These are phyloP conservation scores for Limnothrissa miodon DNA, from an alignment of 2,113 vertebrate species.

Conservation along the genomic window DNA sequence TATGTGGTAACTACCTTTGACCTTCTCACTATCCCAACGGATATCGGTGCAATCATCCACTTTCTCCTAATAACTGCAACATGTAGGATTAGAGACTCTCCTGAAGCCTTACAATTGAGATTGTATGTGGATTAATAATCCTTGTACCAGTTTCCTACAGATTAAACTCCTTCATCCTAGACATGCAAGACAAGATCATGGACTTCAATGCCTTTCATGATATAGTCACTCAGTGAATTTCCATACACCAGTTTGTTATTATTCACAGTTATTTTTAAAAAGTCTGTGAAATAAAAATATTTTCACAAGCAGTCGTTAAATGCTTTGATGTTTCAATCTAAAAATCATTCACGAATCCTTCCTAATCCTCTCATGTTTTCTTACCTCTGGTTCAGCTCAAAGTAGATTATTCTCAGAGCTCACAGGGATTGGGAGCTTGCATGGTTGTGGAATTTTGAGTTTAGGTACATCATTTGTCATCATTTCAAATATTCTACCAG, in stretches of 20 bases:
- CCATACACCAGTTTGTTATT: neutral
- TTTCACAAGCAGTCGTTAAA: neutral
- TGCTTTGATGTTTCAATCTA: slow-evolving; percentile 31
- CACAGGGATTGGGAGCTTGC: slow-evolving; percentile 29
- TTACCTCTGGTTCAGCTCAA: slow-evolving; percentile 42
- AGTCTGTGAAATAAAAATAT: neutral
- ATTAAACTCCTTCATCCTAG: slow-evolving; percentile 51
- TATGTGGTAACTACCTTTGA: slow-evolving; percentile 10
- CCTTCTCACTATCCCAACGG: slow-evolving; percentile 28
- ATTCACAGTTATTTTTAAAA: neutral
- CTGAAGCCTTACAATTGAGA: slow-evolving; percentile 63
- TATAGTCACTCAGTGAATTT: neutral
- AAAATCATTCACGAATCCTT: slow-evolving; percentile 46
- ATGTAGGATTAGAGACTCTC: slow-evolving; percentile 44
- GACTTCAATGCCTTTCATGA: neutral
- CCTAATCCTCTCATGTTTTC: slow-evolving; percentile 65
- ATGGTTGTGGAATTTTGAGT: rapidly evolving
- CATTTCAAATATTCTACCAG: neutral
- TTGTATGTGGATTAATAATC: slow-evolving; percentile 66
- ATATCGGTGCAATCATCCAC: slow-evolving; percentile 17
- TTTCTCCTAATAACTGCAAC: slow-evolving; percentile 28
- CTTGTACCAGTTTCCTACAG: slow-evolving; percentile 59
- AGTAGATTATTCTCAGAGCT: slow-evolving; percentile 55
- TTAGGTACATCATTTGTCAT: rapidly evolving
- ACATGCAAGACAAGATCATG: slow-evolving; percentile 5